Conservation (phyloP, 2,797 vertebrate genomes). For the Neoniphon sammara region DNA sequence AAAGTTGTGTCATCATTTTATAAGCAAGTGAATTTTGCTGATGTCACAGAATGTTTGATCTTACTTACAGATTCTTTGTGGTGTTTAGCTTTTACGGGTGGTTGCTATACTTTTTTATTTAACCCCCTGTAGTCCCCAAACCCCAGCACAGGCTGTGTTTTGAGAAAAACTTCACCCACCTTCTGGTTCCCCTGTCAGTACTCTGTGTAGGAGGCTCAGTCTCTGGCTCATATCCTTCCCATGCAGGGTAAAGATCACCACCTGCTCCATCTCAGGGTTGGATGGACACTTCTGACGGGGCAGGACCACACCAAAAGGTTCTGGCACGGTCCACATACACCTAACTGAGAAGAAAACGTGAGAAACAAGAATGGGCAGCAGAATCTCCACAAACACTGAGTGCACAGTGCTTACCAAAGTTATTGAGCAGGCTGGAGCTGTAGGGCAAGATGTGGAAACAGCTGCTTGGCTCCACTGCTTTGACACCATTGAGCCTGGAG, state of each 20-base stretch:
- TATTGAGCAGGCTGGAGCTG: constrained; percentile 48
- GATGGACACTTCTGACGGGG: constrained; percentile 48
- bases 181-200: constrained; percentile 64
- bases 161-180: constrained; percentile 51
- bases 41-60: too few relatives aligned
- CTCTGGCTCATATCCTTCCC: constrained; percentile 73
- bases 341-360: constrained; percentile 67
- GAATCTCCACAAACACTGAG: neutral
- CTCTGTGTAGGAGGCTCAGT: constrained; percentile 71
- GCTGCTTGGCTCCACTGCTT: constrained; percentile 14
- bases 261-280: constrained; percentile 74
- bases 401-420: constrained; percentile 69
- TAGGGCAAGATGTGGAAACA: constrained; percentile 78
- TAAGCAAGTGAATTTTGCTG: too few relatives aligned
- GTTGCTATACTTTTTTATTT: neutral
- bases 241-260: constrained; percentile 77
- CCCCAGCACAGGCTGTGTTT: constrained; percentile 6
- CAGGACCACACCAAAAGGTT: constrained; percentile 67
- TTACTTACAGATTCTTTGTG: too few relatives aligned
- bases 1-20: too few relatives aligned
- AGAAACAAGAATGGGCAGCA: neutral
- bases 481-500: constrained; percentile 15
- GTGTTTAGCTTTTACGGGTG: neutral
- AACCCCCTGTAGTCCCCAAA: constrained; percentile 15
- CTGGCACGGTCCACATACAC: constrained; percentile 75